phyloP scores from a whole-genome alignment of 2,888 invertebrate species.

The Liopterus haemorrhoidalis region DNA sequence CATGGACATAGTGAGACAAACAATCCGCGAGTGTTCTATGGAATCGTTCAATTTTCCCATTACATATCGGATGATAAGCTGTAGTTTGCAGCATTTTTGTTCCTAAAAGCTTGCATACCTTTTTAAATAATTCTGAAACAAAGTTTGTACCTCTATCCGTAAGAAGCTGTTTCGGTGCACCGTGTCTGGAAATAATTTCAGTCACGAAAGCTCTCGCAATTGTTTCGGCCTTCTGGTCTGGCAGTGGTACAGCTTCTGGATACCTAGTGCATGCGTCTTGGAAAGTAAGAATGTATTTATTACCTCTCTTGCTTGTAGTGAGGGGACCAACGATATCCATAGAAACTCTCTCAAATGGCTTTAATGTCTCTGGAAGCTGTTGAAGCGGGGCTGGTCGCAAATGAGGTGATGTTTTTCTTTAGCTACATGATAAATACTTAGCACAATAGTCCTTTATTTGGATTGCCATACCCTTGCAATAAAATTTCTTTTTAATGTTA shows the following conservation, averaged over 20 bases:
- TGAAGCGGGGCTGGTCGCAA: slow-evolving; percentile 29
- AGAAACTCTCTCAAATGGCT: slow-evolving; percentile 30
- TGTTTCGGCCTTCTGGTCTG: slow-evolving; percentile 32
- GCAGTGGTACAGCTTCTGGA: slow-evolving; percentile 34
- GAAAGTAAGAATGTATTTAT: slow-evolving; percentile 35
- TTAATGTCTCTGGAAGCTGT: slow-evolving; percentile 23
- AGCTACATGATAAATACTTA: slow-evolving; percentile 32
- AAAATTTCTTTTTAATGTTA: slow-evolving; percentile 28
- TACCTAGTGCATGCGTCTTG: slow-evolving; percentile 34
- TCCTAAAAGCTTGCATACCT: slow-evolving; percentile 30
- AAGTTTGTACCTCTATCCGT: slow-evolving; percentile 36
- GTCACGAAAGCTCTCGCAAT: slow-evolving; percentile 31
- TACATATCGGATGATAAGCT: slow-evolving; percentile 35
- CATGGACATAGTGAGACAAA: slow-evolving; percentile 32
- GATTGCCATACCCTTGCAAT: slow-evolving; percentile 31
- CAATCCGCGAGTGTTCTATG: slow-evolving; percentile 34
- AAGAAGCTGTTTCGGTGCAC: slow-evolving; percentile 32
- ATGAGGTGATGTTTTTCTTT: slow-evolving; percentile 31
- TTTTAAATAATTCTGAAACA: slow-evolving; percentile 30
- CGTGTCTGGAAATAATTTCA: slow-evolving; percentile 32
- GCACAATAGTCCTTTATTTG: slow-evolving; percentile 31
- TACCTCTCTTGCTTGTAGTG: slow-evolving; percentile 26
- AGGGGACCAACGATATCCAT: slow-evolving; percentile 36
- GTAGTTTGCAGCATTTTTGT: slow-evolving; percentile 33
- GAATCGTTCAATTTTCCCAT: slow-evolving; percentile 36